phyloP scores from a whole-genome alignment of 2,113 vertebrate species.

The Neolamprologus brichardi region DNA sequence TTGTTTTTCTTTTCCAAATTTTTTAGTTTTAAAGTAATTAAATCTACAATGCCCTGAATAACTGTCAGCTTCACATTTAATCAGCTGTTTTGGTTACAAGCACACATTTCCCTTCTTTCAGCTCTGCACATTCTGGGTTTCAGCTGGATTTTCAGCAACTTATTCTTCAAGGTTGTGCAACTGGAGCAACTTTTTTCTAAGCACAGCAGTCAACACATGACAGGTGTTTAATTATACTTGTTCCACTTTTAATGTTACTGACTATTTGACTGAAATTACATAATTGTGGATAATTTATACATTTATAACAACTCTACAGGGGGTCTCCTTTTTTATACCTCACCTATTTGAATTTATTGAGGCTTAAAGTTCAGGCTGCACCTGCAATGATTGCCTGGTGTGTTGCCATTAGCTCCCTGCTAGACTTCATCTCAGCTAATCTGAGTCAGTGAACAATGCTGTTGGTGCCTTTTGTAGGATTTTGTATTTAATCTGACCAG shows the following conservation, averaged over 20 bases:
- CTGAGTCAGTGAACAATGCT: background rate
- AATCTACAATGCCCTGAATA: background rate
- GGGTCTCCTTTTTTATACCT: background rate
- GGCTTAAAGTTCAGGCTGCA: background rate
- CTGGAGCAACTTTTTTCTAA: background rate
- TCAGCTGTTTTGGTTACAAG: background rate
- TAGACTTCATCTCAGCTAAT: background rate
- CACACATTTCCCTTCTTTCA: background rate
- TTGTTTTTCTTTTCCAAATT: background rate
- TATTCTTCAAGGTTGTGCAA: background rate
- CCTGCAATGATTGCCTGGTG: background rate
- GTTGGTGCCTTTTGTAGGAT: background rate
- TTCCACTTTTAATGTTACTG: background rate
- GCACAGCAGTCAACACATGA: background rate
- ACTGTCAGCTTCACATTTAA: background rate
- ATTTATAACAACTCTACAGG: background rate
- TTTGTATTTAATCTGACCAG: background rate
- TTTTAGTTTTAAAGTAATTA: background rate
- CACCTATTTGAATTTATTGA: background rate
- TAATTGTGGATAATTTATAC: background rate
- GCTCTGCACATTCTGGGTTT: background rate
- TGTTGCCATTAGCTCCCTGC: background rate
- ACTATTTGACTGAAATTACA: background rate
- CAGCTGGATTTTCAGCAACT: background rate
- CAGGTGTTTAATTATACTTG: background rate